phyloP scores from a whole-genome alignment of 2,888 invertebrate genomes.

The Aporophyla lueneburgensis region DNA sequence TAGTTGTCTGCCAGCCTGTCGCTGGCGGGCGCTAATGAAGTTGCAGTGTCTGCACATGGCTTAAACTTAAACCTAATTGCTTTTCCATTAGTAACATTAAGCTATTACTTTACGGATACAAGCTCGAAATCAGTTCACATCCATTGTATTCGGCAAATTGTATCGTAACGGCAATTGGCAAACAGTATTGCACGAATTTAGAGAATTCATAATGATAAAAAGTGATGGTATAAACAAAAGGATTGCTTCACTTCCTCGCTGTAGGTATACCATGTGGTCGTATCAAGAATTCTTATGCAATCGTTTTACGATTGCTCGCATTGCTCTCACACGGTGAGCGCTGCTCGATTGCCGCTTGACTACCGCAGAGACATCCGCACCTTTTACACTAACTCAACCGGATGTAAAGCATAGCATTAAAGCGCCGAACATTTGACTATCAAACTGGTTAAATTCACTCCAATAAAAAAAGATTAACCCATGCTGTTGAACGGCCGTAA shows the following conservation, averaged over 20 bases:
- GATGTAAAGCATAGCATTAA: constrained; percentile 41
- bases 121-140: not conserved
- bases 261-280: constrained; percentile 44
- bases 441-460: constrained; percentile 36
- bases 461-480: constrained; percentile 38
- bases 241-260: constrained; percentile 63
- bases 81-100: constrained; percentile 33
- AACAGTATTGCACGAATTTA: constrained; percentile 64
- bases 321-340: constrained; percentile 52
- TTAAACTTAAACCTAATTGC: constrained; percentile 35
- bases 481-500: constrained; percentile 39
- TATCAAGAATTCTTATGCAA: constrained; percentile 64
- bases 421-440: constrained; percentile 48
- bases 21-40: constrained; percentile 28
- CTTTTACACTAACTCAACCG: constrained; percentile 32
- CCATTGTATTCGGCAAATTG: constrained; percentile 29
- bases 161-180: constrained; percentile 47
- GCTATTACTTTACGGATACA: constrained; percentile 20
- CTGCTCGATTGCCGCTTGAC: constrained; percentile 11
- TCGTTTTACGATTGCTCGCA: constrained; percentile 59
- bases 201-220: constrained; percentile 57
- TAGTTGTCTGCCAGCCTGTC: constrained; percentile 30
- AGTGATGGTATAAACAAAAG: constrained; percentile 60
- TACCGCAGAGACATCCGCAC: constrained; percentile 25
- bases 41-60: constrained; percentile 37